A percentile compares a stretch with the other conserved stretches of the same genome.
These are phyloP conservation scores for Listrodromus nycthemerus DNA, from an alignment of 2,888 invertebrate genomes.

Conservation along the genomic window DNA sequence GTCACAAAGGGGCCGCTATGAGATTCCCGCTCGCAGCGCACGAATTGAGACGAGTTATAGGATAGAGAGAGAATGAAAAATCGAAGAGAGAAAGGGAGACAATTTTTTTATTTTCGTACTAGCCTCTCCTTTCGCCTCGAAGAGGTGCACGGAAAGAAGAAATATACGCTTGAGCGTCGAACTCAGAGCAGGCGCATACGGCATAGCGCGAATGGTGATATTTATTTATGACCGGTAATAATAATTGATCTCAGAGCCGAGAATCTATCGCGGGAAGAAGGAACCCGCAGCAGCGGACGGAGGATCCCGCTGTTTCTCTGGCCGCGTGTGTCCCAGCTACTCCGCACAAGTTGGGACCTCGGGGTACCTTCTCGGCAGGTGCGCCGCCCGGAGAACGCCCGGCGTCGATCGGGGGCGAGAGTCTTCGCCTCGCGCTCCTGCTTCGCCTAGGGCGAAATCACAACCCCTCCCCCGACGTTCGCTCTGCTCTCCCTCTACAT, in stretches of 20 bases:
- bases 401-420: constrained; percentile 46
- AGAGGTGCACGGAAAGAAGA: background rate
- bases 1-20: constrained; percentile 78
- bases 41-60: constrained; percentile 71
- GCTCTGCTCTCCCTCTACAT: background rate
- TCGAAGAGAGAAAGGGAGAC: background rate
- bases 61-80: constrained; percentile 67
- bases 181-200: background rate
- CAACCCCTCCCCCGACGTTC: constrained; percentile 20
- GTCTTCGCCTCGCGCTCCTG: constrained; percentile 46
- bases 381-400: constrained; percentile 46
- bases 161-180: constrained; percentile 13
- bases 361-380: constrained; percentile 52
- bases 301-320: constrained; percentile 36
- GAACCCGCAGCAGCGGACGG: constrained; percentile 30
- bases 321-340: constrained; percentile 34
- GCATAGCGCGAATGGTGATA: constrained; percentile 71
- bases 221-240: constrained; percentile 80
- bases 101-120: constrained; percentile 35
- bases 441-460: constrained; percentile 57
- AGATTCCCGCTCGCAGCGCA: constrained; percentile 17
- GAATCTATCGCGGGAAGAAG: constrained; percentile 66
- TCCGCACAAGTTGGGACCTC: constrained; percentile 22
- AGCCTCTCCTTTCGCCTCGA: constrained; percentile 4
- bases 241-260: constrained; percentile 77